Evolutionary conservation across 2,797 vertebrate genomes (phyloP).

Genomic region (Acanthurus leucopareius): DNA sequence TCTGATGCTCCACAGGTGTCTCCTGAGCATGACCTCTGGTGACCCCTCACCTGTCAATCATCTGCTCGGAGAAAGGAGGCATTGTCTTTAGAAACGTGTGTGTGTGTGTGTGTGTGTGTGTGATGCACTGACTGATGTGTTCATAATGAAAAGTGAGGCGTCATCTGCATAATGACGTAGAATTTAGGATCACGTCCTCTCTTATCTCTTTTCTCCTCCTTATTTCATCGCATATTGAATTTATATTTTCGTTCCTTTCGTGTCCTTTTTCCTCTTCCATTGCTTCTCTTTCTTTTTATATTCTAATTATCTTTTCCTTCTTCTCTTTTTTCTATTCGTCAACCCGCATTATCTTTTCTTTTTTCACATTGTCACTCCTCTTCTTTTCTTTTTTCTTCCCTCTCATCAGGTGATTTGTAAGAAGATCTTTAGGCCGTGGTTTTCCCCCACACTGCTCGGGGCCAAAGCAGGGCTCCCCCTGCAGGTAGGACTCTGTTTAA

Average conservation of each 20-base stretch:
- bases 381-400: not conserved
- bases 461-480: slow-evolving; percentile 81
- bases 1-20: slow-evolving; percentile 45
- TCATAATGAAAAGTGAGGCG: slow-evolving; percentile 21
- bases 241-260: not conserved
- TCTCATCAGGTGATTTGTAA: slow-evolving; percentile 93
- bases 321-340: too few relatives aligned
- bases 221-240: too few relatives aligned
- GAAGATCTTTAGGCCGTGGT: slow-evolving; percentile 96
- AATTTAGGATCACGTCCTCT: not conserved
- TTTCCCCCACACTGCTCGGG: slow-evolving; percentile 86
- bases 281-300: not conserved
- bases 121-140: not conserved
- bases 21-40: slow-evolving; percentile 60
- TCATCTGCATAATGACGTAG: slow-evolving; percentile 37
- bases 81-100: slow-evolving; percentile 60
- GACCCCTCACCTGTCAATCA: slow-evolving; percentile 67
- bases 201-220: too few relatives aligned
- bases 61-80: slow-evolving; percentile 68
- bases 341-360: not conserved
- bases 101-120: slow-evolving; percentile 2
- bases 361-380: not conserved
- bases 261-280: not conserved
- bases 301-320: too few relatives aligned
- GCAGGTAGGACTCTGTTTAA: slow-evolving; percentile 67